These are phyloP conservation scores for Oreochromis grahami DNA, from an alignment of 2,797 vertebrate species.

Conservation along the genomic window DNA sequence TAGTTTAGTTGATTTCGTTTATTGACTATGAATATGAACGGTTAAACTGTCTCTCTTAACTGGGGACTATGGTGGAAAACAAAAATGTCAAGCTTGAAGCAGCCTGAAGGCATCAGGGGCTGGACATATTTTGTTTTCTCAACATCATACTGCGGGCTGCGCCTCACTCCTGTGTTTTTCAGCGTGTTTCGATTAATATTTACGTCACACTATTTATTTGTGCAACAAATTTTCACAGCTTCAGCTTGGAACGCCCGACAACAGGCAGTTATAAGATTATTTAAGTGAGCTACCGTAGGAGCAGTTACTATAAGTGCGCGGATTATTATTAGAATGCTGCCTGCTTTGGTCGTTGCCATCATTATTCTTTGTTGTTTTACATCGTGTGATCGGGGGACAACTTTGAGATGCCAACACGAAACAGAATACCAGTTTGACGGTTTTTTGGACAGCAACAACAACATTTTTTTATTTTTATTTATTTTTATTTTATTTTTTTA, in stretches of 20 bases:
- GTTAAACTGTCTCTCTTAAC: background rate
- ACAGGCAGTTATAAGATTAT: background rate
- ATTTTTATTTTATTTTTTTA: too few species aligned
- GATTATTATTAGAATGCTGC: background rate
- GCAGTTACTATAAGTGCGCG: background rate
- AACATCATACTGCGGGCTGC: slow-evolving; percentile 67
- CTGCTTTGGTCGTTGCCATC: background rate
- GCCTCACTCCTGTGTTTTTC: slow-evolving; percentile 71
- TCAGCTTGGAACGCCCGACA: slow-evolving; percentile 17
- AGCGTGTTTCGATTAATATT: slow-evolving; percentile 61
- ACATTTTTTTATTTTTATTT: too few species aligned
- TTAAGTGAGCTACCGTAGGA: background rate
- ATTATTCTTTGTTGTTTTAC: background rate
- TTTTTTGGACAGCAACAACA: background rate
- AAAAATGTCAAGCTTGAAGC: background rate
- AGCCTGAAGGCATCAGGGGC: slow-evolving; percentile 3
- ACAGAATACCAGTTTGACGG: background rate
- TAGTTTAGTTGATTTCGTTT: background rate
- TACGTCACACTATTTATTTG: slow-evolving; percentile 67
- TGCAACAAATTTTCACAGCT: slow-evolving; percentile 63
- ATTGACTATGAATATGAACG: background rate
- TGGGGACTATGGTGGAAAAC: background rate
- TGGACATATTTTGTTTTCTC: slow-evolving; percentile 64
- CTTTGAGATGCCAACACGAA: background rate
- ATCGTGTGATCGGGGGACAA: background rate